Evolutionary conservation across 30 jellyfish, hydroid and myxozoan genomes (phyloP), one percentile per base, ranked within the genome.

Genomic region (Hydractinia echinata): DNA sequence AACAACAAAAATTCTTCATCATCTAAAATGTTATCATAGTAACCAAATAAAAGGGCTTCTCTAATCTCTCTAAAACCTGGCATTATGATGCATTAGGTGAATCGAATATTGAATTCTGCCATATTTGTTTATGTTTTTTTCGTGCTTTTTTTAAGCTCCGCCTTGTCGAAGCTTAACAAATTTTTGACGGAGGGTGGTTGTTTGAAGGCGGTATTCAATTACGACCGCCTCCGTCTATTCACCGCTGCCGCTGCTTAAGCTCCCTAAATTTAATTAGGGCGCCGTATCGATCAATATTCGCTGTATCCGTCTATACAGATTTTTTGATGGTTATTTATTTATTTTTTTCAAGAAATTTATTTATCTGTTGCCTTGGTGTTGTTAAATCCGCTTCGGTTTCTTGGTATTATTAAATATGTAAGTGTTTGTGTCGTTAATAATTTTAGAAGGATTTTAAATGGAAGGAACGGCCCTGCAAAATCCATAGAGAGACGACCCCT

Each of bases 241-340:
- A 67, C 78, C 4, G 51, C 78, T 67, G 78, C 78, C 51, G 78
- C 78, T 67, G 78, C 78, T 67, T 67, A 67, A 67, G 78, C n/a
- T n/a, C n/a, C n/a, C n/a, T n/a, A n/a, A n/a, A n/a, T n/a, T n/a
- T n/a, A n/a, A n/a, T n/a, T n/a, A n/a, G n/a, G n/a, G n/a, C n/a
- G n/a, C n/a, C n/a, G n/a, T n/a, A n/a, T n/a, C n/a, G n/a, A n/a
- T n/a, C n/a, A n/a, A n/a, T n/a, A n/a, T n/a, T n/a, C n/a, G n/a
- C n/a, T n/a, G n/a, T n/a, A n/a, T n/a, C n/a, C n/a, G n/a, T n/a
- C n/a, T n/a, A n/a, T n/a, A n/a, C n/a, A n/a, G n/a, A n/a, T n/a
- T n/a, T n/a, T n/a, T n/a, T n/a, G n/a, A n/a, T n/a, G n/a, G n/a
- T n/a, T n/a, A n/a, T n/a, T n/a, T n/a, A n/a, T n/a, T n/a, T n/a